Evolutionary conservation across 2,888 invertebrate genomes (phyloP).

Genomic region (Emmelina monodactyla): DNA sequence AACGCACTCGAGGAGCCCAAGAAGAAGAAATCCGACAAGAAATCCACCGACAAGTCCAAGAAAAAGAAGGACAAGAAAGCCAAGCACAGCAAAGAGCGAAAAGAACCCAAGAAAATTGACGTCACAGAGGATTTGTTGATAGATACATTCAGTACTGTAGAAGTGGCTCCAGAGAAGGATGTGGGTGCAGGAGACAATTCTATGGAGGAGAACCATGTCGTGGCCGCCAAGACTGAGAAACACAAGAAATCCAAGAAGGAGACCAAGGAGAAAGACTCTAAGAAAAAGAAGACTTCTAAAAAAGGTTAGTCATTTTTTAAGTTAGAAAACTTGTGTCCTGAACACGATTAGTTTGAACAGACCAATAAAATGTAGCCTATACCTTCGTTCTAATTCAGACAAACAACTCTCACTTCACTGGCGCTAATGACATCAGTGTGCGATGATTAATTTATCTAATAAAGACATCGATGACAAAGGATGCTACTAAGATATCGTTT

Average conservation of each 20-base stretch:
- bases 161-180: no score
- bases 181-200: conserved; percentile 21
- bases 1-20: conserved; percentile 40
- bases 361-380: no score
- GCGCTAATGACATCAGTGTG: no score
- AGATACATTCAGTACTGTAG: conserved; percentile 13
- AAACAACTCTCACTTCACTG: no score
- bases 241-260: conserved; percentile 57
- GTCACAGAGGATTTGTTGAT: conserved; percentile 28
- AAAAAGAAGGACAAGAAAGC: conserved; percentile 53
- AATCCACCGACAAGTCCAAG: conserved; percentile 33
- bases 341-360: no score
- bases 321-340: no score
- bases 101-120: conserved; percentile 32
- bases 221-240: conserved; percentile 53
- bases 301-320: conserved; percentile 31
- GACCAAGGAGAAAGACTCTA: conserved; percentile 44
- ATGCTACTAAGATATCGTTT: no score
- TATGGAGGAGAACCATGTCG: conserved; percentile 22
- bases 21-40: conserved; percentile 42
- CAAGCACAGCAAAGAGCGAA: conserved; percentile 37
- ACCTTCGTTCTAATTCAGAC: no score
- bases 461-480: no score
- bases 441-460: no score
- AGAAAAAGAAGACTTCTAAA: conserved; percentile 51